These are phyloP conservation scores for Gonatopus flavifemur DNA, from an alignment of 1,140 invertebrate species.

Conservation along the genomic window DNA sequence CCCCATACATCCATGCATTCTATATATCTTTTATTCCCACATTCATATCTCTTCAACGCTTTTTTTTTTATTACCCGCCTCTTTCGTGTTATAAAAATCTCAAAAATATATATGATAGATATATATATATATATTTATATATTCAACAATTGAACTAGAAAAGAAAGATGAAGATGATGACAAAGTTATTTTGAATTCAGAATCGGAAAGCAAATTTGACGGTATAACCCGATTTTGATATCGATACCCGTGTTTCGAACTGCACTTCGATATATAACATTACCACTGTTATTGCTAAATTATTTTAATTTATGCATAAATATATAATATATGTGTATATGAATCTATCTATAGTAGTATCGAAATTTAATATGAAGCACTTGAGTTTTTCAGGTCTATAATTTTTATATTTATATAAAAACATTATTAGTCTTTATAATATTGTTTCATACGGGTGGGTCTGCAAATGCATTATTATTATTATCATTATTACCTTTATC, in stretches of 20 bases:
- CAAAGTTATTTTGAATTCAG: not conserved
- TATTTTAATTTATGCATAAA: not conserved
- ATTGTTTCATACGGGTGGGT: too few species aligned
- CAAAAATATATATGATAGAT: not conserved
- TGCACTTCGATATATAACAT: slow-evolving; percentile 17
- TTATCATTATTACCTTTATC: too few species aligned
- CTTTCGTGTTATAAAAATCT: slow-evolving; percentile 2
- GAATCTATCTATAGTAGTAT: slow-evolving; percentile 11
- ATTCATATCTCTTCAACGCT: too few species aligned
- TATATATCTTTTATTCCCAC: too few species aligned
- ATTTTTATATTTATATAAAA: too few species aligned
- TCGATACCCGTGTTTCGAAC: slow-evolving; percentile 20
- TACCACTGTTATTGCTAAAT: not conserved
- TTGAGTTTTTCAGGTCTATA: slow-evolving; percentile 31
- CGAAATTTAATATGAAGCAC: slow-evolving; percentile 28
- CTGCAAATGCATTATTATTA: too few species aligned
- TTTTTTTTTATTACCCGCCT: too few species aligned
- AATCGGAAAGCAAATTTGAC: not conserved
- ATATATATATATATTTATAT: slow-evolving; percentile 4
- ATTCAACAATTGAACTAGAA: not conserved
- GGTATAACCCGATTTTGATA: not conserved
- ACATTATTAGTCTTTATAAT: too few species aligned
- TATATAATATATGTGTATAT: slow-evolving; percentile 18
- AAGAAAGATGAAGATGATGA: slow-evolving; percentile 1
- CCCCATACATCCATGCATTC: slow-evolving; percentile 3